These are phyloP conservation scores for Porites australiensis DNA, from an alignment of 64 coral and sea anemone species.

Conservation along the genomic window DNA sequence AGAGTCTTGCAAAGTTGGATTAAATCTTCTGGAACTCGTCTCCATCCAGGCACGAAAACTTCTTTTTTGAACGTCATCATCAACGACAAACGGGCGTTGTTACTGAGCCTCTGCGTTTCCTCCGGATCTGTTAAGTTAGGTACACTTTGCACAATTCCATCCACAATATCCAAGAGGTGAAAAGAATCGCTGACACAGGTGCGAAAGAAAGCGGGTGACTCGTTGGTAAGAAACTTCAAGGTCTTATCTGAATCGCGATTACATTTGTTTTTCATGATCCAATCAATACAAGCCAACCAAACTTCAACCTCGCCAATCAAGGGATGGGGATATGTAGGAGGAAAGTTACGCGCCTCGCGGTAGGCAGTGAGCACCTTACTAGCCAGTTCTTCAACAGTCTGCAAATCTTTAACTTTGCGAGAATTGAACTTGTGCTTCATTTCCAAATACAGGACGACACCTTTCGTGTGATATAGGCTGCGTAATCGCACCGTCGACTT, in stretches of 20 bases:
- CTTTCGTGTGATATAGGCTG: slow-evolving; percentile 66
- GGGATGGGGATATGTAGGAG: slow-evolving; percentile 76
- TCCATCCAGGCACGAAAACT: background rate
- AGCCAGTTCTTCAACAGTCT: slow-evolving; percentile 22
- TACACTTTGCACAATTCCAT: slow-evolving; percentile 64
- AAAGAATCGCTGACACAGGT: slow-evolving; percentile 71
- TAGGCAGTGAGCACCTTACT: slow-evolving; percentile 14
- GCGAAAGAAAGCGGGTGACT: slow-evolving; percentile 52
- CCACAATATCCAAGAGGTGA: slow-evolving; percentile 67
- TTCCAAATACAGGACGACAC: slow-evolving; percentile 47
- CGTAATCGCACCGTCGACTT: background rate
- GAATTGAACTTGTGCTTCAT: background rate
- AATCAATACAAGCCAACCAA: slow-evolving; percentile 72
- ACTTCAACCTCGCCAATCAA: slow-evolving; percentile 84
- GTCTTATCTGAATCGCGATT: slow-evolving; percentile 32
- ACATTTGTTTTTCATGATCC: slow-evolving; percentile 70
- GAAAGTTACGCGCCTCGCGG: slow-evolving; percentile 54
- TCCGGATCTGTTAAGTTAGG: slow-evolving; percentile 69
- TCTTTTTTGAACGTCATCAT: slow-evolving; percentile 34
- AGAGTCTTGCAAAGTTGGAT: slow-evolving; percentile 67
- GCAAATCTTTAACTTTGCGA: slow-evolving; percentile 1
- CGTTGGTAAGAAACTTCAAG: slow-evolving; percentile 36
- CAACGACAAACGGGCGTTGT: slow-evolving; percentile 42
- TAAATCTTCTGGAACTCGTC: slow-evolving; percentile 44
- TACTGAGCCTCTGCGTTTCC: slow-evolving; percentile 46